These are phyloP conservation scores for Eulacestoma nigropectus DNA, from an alignment of 2,113 vertebrate genomes.

Conservation along the genomic window DNA sequence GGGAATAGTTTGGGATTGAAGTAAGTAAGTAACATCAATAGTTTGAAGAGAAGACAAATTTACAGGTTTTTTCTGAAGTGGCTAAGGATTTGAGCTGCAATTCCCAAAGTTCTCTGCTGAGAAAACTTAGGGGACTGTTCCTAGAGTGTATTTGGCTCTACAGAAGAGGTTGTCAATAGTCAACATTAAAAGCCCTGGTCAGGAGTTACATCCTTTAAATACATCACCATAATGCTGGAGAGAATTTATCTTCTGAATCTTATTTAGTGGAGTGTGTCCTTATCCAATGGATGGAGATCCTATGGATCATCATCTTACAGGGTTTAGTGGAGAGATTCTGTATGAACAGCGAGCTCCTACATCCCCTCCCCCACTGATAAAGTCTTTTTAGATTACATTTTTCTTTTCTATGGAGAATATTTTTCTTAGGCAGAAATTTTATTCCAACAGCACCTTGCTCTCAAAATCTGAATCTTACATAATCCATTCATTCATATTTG, in stretches of 20 bases:
- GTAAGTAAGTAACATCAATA: no score
- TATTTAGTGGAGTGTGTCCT: background rate
- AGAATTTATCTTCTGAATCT: background rate
- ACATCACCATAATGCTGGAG: background rate
- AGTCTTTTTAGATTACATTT: background rate
- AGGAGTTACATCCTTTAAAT: background rate
- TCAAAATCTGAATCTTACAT: background rate
- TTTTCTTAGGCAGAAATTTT: background rate
- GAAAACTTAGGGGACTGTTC: background rate
- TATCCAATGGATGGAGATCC: background rate
- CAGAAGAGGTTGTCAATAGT: background rate
- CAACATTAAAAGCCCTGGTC: background rate
- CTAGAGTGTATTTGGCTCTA: background rate
- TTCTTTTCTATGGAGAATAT: background rate
- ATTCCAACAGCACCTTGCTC: background rate
- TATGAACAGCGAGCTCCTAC: background rate
- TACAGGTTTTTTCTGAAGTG: rapidly evolving
- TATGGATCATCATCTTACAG: rapidly evolving
- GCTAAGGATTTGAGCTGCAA: background rate
- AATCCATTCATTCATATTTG: background rate
- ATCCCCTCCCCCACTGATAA: background rate
- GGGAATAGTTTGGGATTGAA: background rate
- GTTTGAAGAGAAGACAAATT: background rate
- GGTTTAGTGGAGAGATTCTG: background rate
- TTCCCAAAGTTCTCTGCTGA: background rate